These are phyloP conservation scores for Eupeodes luniger DNA, from an alignment of 2,888 invertebrate species.

Conservation along the genomic window DNA sequence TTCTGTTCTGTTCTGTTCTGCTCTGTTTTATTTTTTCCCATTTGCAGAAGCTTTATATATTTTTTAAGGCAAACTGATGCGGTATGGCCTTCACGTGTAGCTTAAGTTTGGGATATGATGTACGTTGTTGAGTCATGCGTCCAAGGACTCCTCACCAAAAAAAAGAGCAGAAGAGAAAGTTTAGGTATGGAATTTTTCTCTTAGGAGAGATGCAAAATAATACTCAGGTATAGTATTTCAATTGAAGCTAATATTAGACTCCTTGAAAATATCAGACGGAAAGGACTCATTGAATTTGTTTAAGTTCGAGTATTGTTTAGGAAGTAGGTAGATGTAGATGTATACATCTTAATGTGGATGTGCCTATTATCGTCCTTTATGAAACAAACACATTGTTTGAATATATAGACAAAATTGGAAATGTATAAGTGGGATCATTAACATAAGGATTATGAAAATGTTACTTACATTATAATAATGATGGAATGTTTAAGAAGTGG, in stretches of 20 bases:
- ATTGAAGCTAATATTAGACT: constrained; percentile 18
- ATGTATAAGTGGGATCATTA: not conserved
- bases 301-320: not conserved
- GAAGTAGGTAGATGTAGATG: not conserved
- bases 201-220: not conserved
- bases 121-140: constrained; percentile 65
- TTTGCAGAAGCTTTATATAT: constrained; percentile 44
- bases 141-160: too few relatives aligned
- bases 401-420: too few relatives aligned
- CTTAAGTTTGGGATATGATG: constrained; percentile 14
- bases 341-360: not conserved
- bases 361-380: too few relatives aligned
- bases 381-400: too few relatives aligned
- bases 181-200: not conserved
- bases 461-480: too few relatives aligned
- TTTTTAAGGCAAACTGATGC: constrained; percentile 35
- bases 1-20: constrained; percentile 42
- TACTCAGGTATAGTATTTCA: not conserved
- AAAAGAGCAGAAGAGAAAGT: not conserved
- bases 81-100: constrained; percentile 68
- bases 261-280: constrained; percentile 14
- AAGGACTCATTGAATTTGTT: constrained; percentile 12
- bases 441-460: not conserved
- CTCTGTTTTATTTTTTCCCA: not conserved
- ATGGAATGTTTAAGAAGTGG: too few relatives aligned